Evolutionary conservation across 2,797 vertebrate genomes (phyloP), one percentile per base, ranked within the genome.

Genomic region (Pseudotriccus pelzelni): DNA sequence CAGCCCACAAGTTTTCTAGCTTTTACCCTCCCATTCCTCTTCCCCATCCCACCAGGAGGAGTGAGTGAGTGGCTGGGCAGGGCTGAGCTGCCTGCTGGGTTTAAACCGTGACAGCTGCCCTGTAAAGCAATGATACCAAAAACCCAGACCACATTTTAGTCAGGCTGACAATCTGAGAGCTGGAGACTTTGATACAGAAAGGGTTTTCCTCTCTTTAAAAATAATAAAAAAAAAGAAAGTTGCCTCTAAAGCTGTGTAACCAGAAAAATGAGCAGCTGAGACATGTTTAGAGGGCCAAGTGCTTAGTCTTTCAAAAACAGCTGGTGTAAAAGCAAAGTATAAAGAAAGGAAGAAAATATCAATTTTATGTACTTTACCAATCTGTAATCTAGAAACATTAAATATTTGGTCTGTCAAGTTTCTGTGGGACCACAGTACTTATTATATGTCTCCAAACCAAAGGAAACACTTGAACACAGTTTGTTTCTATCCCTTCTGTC

Each of bases 1-100:
- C 5, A 15, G 52, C 1, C 4, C 25, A 66, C 0, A 4, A 17
- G 10, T 36, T 67, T 74, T 59, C 1, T 8, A 15, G 12, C 25
- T 84, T 76, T 73, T 17, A 53, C 25, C 3, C 4, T 12, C 23
- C 20, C 7, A 7, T 10, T 6, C 49, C 5, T 56, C 23, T 43
- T 69, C 19, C 36, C 13, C 13, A 32, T 43, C 21, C 30, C 25
- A 43, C 60, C 10, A 8, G 21, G 39, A 63, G 28, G 39, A 43
- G 21, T 7, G 13, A 24, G 15, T 4, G 18, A 41, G 28, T 4
- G 2, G 8, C n/a, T 83, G 14, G 2, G 9, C 15, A 27, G 7
- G 18, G 5, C 9, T 62, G 36, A 32, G 6, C 13, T 44, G 3
- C 6, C 12, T 55, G n/a, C 25, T 70, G 28, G 10, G 5, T 32